phyloP scores from a whole-genome alignment of 2,888 invertebrate genomes.

The Drosophila robusta region DNA sequence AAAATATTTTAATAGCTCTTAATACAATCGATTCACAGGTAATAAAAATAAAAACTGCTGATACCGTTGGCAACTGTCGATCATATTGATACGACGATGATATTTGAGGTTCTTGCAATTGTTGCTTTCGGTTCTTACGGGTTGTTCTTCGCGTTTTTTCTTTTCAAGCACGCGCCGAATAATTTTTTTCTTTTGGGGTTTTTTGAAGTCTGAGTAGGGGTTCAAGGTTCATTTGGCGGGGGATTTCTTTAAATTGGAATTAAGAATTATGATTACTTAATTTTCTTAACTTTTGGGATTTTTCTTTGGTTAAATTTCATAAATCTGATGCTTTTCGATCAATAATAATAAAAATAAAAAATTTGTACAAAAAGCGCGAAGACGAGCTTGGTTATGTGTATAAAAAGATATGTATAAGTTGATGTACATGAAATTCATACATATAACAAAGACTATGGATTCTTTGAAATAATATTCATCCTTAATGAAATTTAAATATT shows the following conservation, averaged over 20 bases:
- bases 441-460: too few relatives aligned
- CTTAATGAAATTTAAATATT: too few relatives aligned
- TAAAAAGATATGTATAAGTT: too few relatives aligned
- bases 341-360: too few relatives aligned
- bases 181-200: not conserved
- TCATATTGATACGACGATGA: slow-evolving; percentile 33
- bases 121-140: not conserved
- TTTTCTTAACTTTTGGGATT: too few relatives aligned
- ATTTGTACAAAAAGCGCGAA: too few relatives aligned
- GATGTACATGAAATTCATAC: too few relatives aligned
- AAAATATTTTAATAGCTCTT: slow-evolving; percentile 78
- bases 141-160: not conserved
- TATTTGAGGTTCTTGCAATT: slow-evolving; percentile 17
- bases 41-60: slow-evolving; percentile 55
- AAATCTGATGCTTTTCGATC: too few relatives aligned
- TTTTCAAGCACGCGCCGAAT: slow-evolving; percentile 8
- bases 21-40: slow-evolving; percentile 77
- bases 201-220: not conserved
- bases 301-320: too few relatives aligned
- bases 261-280: too few relatives aligned
- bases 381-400: too few relatives aligned
- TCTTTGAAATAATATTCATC: too few relatives aligned
- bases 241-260: not conserved
- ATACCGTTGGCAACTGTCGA: slow-evolving; percentile 56
- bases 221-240: not conserved